A percentile compares a stretch with the other conserved stretches of the same genome.
These are phyloP conservation scores for Trissonchulus latispiculum DNA, from an alignment of 2,888 invertebrate species.

Conservation along the genomic window DNA sequence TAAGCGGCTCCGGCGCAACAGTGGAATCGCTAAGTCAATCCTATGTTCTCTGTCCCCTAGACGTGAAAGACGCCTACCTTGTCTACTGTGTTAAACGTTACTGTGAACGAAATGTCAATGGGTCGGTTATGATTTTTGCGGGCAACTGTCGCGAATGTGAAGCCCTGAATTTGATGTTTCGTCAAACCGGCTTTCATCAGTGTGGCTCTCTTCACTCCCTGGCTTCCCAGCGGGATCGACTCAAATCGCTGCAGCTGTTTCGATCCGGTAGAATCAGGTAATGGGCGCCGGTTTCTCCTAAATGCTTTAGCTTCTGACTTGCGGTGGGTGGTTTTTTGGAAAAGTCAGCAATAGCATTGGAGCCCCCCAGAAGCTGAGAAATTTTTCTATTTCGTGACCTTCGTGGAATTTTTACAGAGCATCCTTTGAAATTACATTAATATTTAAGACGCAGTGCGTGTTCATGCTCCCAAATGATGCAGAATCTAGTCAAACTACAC, in stretches of 20 bases:
- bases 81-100: constrained; percentile 56
- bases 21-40: constrained; percentile 61
- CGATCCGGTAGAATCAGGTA: constrained; percentile 62
- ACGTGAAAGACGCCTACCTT: constrained; percentile 81
- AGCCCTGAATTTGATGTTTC: constrained; percentile 39
- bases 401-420: no score
- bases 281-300: no score
- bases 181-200: neutral
- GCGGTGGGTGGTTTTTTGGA: no score
- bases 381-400: no score
- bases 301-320: no score
- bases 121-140: constrained; percentile 85
- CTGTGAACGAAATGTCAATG: constrained; percentile 59
- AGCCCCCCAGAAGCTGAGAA: no score
- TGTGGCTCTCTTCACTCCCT: constrained; percentile 70
- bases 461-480: no score
- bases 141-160: constrained; percentile 61
- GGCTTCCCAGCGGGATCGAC: constrained; percentile 74
- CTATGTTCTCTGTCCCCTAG: constrained; percentile 78
- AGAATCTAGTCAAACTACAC: no score
- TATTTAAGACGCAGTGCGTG: no score
- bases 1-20: constrained; percentile 47
- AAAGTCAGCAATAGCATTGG: no score
- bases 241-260: constrained; percentile 73
- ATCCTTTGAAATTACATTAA: no score